phyloP scores from a whole-genome alignment of 2,113 vertebrate species.

The Calonectris borealis region DNA sequence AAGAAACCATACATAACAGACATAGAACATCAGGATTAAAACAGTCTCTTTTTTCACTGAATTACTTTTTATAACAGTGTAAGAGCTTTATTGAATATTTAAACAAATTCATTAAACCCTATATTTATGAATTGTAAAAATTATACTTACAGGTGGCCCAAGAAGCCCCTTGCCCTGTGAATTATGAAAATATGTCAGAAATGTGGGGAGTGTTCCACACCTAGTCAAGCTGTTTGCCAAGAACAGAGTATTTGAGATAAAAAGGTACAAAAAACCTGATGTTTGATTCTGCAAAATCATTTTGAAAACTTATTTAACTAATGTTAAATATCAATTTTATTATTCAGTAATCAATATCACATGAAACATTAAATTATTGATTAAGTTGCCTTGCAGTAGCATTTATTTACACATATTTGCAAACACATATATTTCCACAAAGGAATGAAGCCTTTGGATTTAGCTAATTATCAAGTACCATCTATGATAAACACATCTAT shows the following conservation, averaged over 20 bases:
- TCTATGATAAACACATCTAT: background rate
- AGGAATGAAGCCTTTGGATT: background rate
- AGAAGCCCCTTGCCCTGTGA: slow-evolving; percentile 87
- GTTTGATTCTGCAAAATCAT: background rate
- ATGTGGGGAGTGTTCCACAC: background rate
- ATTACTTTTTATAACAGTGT: background rate
- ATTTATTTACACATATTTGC: background rate
- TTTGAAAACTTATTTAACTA: background rate
- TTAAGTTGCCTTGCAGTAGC: background rate
- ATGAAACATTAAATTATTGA: background rate
- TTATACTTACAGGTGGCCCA: slow-evolving; percentile 85
- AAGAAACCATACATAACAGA: background rate
- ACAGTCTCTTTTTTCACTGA: background rate
- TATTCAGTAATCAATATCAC: background rate
- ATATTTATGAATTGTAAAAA: background rate
- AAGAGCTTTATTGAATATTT: background rate
- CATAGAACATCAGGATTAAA: background rate
- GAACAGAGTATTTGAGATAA: background rate
- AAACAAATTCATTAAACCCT: background rate
- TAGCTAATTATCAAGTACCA: background rate
- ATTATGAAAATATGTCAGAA: slow-evolving; percentile 15
- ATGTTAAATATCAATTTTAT: background rate
- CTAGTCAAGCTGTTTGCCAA: background rate
- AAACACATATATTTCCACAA: background rate
- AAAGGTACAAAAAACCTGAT: background rate